These are phyloP conservation scores for Limosa lapponica DNA, from an alignment of 2,797 vertebrate genomes.

Conservation along the genomic window DNA sequence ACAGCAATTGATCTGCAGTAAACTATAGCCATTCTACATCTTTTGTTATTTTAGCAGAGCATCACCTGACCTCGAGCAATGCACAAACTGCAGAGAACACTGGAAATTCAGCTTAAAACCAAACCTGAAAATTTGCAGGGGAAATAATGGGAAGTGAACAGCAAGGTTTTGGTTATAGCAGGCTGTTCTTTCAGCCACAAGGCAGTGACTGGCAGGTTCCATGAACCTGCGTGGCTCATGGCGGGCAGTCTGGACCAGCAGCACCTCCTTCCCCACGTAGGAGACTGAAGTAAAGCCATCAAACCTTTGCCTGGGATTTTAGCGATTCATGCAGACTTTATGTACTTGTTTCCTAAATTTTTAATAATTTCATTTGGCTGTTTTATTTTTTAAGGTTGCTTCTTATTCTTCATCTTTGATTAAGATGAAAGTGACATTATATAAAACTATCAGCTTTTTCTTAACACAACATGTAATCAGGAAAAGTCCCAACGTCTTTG, in stretches of 20 bases:
- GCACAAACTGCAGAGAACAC: not conserved
- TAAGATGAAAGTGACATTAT: not conserved
- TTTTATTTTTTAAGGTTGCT: not conserved
- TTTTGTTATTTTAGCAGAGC: not conserved
- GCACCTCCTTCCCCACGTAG: accelerated
- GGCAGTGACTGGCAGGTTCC: not conserved
- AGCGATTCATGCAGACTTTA: not conserved
- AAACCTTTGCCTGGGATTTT: not conserved
- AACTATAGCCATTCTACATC: not conserved
- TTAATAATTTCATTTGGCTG: not conserved
- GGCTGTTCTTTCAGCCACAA: not conserved
- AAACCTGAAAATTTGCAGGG: not conserved
- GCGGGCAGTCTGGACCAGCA: not conserved
- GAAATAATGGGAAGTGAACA: not conserved
- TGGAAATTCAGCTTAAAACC: not conserved
- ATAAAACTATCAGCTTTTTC: not conserved
- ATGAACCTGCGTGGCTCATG: not conserved
- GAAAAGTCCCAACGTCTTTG: not conserved
- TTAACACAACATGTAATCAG: not conserved
- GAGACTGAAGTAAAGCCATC: not conserved
- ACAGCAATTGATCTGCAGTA: not conserved
- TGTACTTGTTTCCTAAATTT: not conserved
- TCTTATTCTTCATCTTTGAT: not conserved
- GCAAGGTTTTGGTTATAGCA: not conserved
- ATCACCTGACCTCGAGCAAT: not conserved